Evolutionary conservation across 1,140 invertebrate species (phyloP).

Genomic region (Zaprionus taronus): DNA sequence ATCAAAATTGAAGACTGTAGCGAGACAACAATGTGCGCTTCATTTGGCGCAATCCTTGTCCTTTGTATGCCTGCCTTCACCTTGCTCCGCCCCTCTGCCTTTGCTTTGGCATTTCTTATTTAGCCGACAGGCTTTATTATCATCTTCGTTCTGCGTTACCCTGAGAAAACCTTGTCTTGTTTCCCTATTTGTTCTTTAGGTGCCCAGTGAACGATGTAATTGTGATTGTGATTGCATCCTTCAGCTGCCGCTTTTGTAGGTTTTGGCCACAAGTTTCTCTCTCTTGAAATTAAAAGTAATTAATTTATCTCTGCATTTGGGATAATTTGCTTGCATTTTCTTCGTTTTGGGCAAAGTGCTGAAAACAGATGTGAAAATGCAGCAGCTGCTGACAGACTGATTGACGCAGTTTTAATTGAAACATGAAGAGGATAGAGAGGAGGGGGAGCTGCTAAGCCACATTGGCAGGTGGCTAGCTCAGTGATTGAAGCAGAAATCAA

Average conservation of each 20-base stretch:
- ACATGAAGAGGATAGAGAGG: constrained; percentile 1
- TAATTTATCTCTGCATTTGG: constrained; percentile 1
- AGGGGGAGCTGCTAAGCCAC: neutral
- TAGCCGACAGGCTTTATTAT: constrained; percentile 63
- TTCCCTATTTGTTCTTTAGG: constrained; percentile 52
- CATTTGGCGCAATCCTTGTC: constrained; percentile 68
- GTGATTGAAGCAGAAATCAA: constrained; percentile 25
- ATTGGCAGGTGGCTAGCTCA: neutral
- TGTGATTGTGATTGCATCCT: constrained; percentile 26
- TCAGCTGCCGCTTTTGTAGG: neutral
- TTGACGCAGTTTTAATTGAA: constrained; percentile 48
- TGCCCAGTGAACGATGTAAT: constrained; percentile 57
- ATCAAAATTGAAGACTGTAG: constrained; percentile 33
- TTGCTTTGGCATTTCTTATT: constrained; percentile 48
- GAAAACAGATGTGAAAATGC: constrained; percentile 5
- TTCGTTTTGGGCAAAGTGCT: neutral
- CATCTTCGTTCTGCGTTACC: constrained; percentile 25
- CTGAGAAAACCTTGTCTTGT: constrained; percentile 29
- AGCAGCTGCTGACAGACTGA: constrained; percentile 9
- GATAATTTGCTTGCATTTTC: neutral
- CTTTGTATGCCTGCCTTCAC: constrained; percentile 55
- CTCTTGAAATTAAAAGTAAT: neutral
- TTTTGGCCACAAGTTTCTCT: no score
- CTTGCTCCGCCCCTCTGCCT: neutral
- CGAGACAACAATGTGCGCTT: constrained; percentile 55